Evolutionary conservation across 2,888 invertebrate genomes (phyloP).

Genomic region (Hyalella azteca): DNA sequence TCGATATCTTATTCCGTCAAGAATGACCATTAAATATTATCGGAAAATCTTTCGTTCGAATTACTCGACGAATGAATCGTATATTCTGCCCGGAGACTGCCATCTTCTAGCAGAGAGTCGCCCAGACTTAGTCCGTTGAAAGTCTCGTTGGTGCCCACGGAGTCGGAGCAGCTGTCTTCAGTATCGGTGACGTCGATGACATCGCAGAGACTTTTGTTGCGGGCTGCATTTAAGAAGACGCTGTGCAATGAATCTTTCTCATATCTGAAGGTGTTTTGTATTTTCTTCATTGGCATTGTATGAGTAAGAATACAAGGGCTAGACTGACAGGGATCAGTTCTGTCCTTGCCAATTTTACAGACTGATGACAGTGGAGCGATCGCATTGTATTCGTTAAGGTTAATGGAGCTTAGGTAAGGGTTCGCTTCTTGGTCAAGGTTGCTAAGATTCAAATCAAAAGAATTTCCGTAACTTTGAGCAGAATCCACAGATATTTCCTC

Average conservation of each 20-base stretch:
- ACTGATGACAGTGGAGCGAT: too few relatives aligned
- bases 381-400: too few relatives aligned
- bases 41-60: too few relatives aligned
- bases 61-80: conserved; percentile 9
- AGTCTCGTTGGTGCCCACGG: conserved; percentile 8
- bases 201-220: not conserved
- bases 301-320: too few relatives aligned
- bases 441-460: too few relatives aligned
- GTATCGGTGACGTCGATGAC: conserved; percentile 10
- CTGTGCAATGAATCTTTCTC: not conserved
- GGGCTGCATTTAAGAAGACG: not conserved
- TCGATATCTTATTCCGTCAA: too few relatives aligned
- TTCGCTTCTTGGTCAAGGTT: too few relatives aligned
- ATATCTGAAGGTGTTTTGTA: not conserved
- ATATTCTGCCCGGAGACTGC: not conserved
- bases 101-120: conserved; percentile 15
- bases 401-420: too few relatives aligned
- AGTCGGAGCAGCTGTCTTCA: conserved; percentile 28
- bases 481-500: too few relatives aligned
- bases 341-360: not conserved
- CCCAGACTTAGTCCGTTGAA: conserved; percentile 15
- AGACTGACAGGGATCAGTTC: not conserved
- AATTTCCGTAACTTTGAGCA: too few relatives aligned
- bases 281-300: too few relatives aligned
- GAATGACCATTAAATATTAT: too few relatives aligned